These are phyloP conservation scores for Trachymyrmex septentrionalis DNA, from an alignment of 1,140 invertebrate species.

Conservation along the genomic window DNA sequence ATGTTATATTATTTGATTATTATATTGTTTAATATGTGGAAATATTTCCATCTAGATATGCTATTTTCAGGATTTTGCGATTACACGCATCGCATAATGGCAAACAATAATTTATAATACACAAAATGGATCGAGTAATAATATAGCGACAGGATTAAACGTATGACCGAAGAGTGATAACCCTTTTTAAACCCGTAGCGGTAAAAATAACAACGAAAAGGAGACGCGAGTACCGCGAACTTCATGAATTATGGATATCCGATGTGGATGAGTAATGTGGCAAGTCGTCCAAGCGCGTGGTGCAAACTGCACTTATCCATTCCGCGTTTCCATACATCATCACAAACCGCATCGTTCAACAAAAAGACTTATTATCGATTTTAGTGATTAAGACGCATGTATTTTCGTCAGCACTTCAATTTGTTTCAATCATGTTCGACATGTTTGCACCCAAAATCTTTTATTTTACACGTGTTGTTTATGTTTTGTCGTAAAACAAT, in stretches of 20 bases:
- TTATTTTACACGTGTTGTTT: background rate
- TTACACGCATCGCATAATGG: background rate
- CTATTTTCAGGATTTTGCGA: background rate
- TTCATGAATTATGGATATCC: slow-evolving; percentile 38
- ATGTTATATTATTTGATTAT: background rate
- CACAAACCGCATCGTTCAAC: background rate
- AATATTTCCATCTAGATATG: background rate
- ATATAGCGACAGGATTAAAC: background rate
- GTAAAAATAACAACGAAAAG: slow-evolving; percentile 3
- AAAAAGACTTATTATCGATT: slow-evolving; percentile 47
- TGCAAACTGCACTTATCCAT: slow-evolving; percentile 43
- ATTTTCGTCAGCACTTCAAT: background rate
- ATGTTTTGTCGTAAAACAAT: background rate
- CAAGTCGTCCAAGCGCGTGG: background rate
- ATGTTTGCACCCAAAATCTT: background rate
- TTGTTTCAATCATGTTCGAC: background rate
- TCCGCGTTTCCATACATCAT: slow-evolving; percentile 26
- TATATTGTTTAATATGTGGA: background rate
- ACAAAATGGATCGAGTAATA: background rate
- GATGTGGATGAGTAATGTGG: slow-evolving; percentile 34
- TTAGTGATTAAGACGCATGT: slow-evolving; percentile 23
- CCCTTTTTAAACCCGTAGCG: background rate
- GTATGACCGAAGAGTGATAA: background rate
- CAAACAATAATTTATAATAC: background rate
- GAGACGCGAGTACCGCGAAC: background rate